Percentiles rank a stretch among this genome's conserved stretches.
Conservation (phyloP, 2,797 vertebrate species). For the Argya squamiceps region DNA sequence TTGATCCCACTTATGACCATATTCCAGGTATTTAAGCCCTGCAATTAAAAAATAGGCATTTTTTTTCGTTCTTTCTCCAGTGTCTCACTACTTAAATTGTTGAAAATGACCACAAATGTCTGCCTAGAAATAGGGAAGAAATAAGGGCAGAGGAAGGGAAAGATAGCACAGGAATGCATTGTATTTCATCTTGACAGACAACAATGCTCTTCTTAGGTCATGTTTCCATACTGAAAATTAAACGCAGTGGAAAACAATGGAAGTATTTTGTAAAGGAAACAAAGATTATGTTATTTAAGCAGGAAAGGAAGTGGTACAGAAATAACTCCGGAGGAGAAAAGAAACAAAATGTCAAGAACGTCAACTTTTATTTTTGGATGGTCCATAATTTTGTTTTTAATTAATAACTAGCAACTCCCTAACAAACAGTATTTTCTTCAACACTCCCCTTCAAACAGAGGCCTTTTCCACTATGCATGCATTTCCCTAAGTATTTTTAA, state of each 20-base stretch:
- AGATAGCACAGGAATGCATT: conserved; percentile 55
- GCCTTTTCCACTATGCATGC: neutral
- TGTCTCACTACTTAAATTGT: conserved; percentile 28
- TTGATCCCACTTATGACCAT: neutral
- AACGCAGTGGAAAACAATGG: conserved; percentile 60
- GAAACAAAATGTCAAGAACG: conserved; percentile 1
- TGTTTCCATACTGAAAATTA: conserved; percentile 65
- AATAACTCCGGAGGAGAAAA: conserved; percentile 28
- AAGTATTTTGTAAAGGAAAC: conserved; percentile 52
- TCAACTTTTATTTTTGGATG: neutral
- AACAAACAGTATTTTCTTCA: neutral
- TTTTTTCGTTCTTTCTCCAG: conserved; percentile 32
- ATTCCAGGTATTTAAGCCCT: neutral
- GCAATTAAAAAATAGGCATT: neutral
- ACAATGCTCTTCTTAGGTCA: conserved; percentile 65
- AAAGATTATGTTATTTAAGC: conserved; percentile 43
- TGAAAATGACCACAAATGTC: conserved; percentile 53
- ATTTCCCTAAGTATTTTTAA: conserved; percentile 9
- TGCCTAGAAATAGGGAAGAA: conserved; percentile 41
- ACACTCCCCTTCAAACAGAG: neutral
- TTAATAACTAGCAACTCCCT: neutral
- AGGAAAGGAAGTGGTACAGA: conserved; percentile 47
- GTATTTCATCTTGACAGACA: conserved; percentile 70
- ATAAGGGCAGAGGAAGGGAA: conserved; percentile 44
- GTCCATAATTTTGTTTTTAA: neutral